Conservation (phyloP, 64 coral and sea anemone species). For the Catalaphyllia jardinei region DNA sequence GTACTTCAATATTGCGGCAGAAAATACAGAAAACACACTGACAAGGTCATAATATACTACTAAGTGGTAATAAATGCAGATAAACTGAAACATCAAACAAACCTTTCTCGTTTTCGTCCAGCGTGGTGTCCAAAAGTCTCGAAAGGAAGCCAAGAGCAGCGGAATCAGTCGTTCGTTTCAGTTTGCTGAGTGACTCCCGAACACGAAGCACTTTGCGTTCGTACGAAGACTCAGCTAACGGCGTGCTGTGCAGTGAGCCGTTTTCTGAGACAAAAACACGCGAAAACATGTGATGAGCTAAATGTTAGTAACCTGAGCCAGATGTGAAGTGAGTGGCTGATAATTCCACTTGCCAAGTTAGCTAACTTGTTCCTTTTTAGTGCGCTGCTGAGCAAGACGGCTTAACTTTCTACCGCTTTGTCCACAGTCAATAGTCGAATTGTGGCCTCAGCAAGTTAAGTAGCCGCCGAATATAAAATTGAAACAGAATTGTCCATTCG, state of each 20-base stretch:
- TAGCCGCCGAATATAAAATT: too few relatives aligned
- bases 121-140: slow-evolving; percentile 22
- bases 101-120: slow-evolving; percentile 47
- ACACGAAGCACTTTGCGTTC: slow-evolving; percentile 57
- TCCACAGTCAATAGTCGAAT: too few relatives aligned
- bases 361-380: neutral
- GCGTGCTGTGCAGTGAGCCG: neutral
- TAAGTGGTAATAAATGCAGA: neutral
- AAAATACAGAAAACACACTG: neutral
- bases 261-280: slow-evolving; percentile 4
- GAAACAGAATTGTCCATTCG: too few relatives aligned
- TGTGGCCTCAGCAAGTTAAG: too few relatives aligned
- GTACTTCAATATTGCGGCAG: too few relatives aligned
- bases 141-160: slow-evolving; percentile 52
- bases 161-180: slow-evolving; percentile 56
- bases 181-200: slow-evolving; percentile 19
- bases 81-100: neutral
- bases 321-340: neutral
- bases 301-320: neutral
- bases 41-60: neutral
- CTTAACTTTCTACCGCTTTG: too few relatives aligned
- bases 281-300: neutral
- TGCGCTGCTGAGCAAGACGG: too few relatives aligned
- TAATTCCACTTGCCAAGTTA: neutral
- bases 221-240: slow-evolving; percentile 30